Conservation (phyloP, 2,888 invertebrate species). For the Pyrgus malvae region DNA sequence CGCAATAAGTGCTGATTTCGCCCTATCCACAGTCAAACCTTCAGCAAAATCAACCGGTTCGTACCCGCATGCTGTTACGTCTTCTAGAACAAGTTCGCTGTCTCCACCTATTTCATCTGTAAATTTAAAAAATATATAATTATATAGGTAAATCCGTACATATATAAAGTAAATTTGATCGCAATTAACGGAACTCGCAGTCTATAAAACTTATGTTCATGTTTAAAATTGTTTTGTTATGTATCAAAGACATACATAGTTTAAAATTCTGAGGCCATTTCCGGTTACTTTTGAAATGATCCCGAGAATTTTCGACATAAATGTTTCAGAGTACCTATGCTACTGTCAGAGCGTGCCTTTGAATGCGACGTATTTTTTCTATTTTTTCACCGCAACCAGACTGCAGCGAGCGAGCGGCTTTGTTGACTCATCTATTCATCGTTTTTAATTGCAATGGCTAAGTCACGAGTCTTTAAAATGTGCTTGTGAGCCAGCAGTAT, state of each 20-base stretch:
- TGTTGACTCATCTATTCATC: constrained; percentile 26
- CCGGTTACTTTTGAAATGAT: background rate
- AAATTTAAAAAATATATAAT: constrained; percentile 30
- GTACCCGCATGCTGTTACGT: constrained; percentile 85
- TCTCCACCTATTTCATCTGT: constrained; percentile 75
- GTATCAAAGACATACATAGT: too few species aligned
- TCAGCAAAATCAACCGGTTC: constrained; percentile 85
- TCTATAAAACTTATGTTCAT: too few species aligned
- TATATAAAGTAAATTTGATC: too few species aligned
- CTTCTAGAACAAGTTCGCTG: constrained; percentile 87
- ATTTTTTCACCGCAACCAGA: constrained; percentile 26
- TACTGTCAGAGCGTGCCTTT: constrained; percentile 10
- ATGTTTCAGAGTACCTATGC: constrained; percentile 8
- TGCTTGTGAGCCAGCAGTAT: background rate
- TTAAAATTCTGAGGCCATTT: background rate
- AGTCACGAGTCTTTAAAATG: constrained; percentile 14
- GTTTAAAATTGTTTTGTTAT: too few species aligned
- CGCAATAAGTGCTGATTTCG: constrained; percentile 86
- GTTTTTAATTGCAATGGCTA: constrained; percentile 26
- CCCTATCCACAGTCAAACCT: constrained; percentile 84
- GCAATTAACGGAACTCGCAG: too few species aligned
- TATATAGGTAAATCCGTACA: too few species aligned
- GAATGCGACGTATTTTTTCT: constrained; percentile 25
- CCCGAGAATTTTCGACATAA: constrained; percentile 1
- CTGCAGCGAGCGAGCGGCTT: constrained; percentile 26